These are phyloP conservation scores for Florisuga fusca DNA, from an alignment of 2,797 vertebrate species.

Conservation along the genomic window DNA sequence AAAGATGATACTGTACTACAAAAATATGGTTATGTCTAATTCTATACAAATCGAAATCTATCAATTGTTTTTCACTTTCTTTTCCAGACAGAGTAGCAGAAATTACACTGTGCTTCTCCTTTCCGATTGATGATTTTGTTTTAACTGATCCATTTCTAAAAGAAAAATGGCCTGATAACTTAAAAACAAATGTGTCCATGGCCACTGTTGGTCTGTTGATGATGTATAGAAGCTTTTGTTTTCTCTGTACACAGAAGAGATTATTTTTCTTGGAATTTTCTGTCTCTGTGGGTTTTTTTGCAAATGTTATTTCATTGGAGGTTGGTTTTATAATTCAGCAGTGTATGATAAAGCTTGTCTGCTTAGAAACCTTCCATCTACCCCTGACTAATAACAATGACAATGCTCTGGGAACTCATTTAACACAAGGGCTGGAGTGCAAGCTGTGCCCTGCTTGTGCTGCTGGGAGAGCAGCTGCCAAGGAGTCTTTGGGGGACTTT, in stretches of 20 bases:
- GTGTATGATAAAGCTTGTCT: not conserved
- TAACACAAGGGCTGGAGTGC: not conserved
- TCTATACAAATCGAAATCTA: not conserved
- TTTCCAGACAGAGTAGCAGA: not conserved
- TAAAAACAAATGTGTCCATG: not conserved
- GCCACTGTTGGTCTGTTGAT: not conserved
- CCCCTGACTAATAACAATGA: not conserved
- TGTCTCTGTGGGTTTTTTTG: not conserved
- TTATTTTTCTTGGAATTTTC: not conserved
- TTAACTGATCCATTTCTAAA: not conserved
- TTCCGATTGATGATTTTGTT: not conserved
- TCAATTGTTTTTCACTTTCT: not conserved
- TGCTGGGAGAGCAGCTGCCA: slow-evolving; percentile 5
- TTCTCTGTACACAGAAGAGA: not conserved
- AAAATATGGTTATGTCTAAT: not conserved
- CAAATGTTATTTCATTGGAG: not conserved
- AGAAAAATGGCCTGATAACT: not conserved
- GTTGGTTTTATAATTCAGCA: not conserved
- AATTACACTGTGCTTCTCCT: not conserved
- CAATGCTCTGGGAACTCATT: not conserved
- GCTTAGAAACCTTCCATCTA: not conserved
- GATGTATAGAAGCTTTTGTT: not conserved
- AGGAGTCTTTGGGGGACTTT: not conserved
- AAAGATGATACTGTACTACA: not conserved
- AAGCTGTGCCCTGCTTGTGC: slow-evolving; percentile 17